These are phyloP conservation scores for Tylochromis polylepis DNA, from an alignment of 2,113 vertebrate species.

Conservation along the genomic window DNA sequence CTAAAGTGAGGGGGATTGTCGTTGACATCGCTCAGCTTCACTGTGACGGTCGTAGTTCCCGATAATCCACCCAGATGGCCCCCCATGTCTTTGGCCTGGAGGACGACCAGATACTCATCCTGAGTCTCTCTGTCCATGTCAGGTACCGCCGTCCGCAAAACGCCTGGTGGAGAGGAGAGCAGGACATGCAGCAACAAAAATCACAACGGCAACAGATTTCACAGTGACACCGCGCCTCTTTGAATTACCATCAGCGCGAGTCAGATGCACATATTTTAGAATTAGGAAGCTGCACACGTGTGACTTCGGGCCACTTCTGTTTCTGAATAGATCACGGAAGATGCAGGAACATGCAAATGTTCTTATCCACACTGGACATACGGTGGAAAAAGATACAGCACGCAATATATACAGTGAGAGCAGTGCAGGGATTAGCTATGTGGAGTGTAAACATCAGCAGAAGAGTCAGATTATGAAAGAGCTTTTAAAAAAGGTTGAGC, in stretches of 20 bases:
- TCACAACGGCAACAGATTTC: conserved; percentile 23
- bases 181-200: background rate
- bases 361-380: background rate
- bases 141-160: conserved; percentile 80
- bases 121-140: conserved; percentile 87
- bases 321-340: background rate
- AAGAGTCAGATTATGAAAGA: background rate
- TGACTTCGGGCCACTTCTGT: background rate
- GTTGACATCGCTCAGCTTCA: conserved; percentile 80
- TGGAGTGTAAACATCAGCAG: background rate
- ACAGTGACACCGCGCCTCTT: background rate
- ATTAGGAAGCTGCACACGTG: background rate
- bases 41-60: conserved; percentile 83
- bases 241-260: conserved; percentile 15
- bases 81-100: conserved; percentile 91
- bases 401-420: background rate
- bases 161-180: conserved; percentile 62
- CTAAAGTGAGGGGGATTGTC: conserved; percentile 79
- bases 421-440: background rate
- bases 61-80: conserved; percentile 86
- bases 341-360: background rate
- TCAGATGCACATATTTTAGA: conserved; percentile 16
- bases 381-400: background rate
- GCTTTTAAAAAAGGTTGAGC: background rate
- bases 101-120: conserved; percentile 82